Evolutionary conservation across 2,797 vertebrate species (phyloP), one percentile per base, ranked within the genome.

Genomic region (Scolopax rusticola): DNA sequence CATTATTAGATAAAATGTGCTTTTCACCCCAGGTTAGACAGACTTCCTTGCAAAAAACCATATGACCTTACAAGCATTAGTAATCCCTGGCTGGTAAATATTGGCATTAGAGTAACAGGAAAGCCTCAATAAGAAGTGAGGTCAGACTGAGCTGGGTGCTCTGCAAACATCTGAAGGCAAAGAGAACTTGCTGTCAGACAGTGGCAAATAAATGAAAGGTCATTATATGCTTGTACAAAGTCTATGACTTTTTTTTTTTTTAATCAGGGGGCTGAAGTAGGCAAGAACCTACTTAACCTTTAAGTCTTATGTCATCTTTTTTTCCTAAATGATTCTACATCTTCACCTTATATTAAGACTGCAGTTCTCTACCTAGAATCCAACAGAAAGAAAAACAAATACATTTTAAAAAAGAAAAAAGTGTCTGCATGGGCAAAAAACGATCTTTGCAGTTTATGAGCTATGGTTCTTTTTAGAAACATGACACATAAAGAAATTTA

Each of bases 141-240:
- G 82, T 90, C 83, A 93, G 83, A 75, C 69, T 90, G 76, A 65
- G 43, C 45, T 32, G 59, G 60, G 54, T 79, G 25, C 77, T 93
- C 50, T 67, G 75, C 83, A 96, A 95, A 93, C 41, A 76, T 59
- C 43, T 73, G 80, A 96, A 90, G 45, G 43, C 43, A 89, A 51
- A 94, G 79, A 81, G 27, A 65, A 28, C 12, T 91, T 94, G 63
- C 61, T 82, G 84, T 78, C 85, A 92, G 89, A 84, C 57, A 81
- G 48, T 50, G 38, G 74, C 81, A 91, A 94, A 93, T 93, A 96
- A 89, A 81, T 67, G 57, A 81, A 95, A 95, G 85, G 89, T 95
- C 91, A 84, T 91, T 91, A 84, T 23, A 13, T 61, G 75, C 16
- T 61, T 32, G 8, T 61, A 87, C 87, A 81, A 94, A 77, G 45